These are phyloP conservation scores for Temnothorax nylanderi DNA, from an alignment of 1,140 invertebrate species.

Conservation along the genomic window DNA sequence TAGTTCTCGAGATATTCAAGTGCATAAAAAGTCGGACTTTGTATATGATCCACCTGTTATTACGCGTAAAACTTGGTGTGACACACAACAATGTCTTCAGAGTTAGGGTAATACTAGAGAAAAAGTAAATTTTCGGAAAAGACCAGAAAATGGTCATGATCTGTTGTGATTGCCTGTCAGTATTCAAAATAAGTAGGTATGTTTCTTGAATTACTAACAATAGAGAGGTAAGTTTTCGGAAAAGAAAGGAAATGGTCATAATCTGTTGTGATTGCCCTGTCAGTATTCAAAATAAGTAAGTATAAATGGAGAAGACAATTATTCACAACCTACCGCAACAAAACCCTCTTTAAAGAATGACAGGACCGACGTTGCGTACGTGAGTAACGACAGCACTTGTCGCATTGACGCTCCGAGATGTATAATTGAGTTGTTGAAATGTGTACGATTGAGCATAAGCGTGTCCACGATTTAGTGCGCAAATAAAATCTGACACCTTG, in stretches of 20 bases:
- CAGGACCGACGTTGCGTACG: neutral
- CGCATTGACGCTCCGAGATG: neutral
- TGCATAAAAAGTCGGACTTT: too few species aligned
- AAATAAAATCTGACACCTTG: too few species aligned
- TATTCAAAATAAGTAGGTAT: too few species aligned
- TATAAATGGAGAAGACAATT: neutral
- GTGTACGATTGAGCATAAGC: conserved; percentile 77
- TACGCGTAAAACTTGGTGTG: too few species aligned
- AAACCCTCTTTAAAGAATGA: neutral
- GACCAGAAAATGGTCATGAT: neutral
- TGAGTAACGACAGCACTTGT: conserved; percentile 11
- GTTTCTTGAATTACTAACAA: too few species aligned
- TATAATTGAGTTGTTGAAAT: neutral
- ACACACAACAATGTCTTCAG: too few species aligned
- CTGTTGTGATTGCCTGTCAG: neutral
- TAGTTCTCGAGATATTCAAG: neutral
- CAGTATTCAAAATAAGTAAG: neutral
- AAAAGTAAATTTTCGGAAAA: too few species aligned
- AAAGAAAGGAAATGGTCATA: too few species aligned
- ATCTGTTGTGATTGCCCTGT: neutral
- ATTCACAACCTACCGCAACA: neutral
- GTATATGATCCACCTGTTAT: too few species aligned
- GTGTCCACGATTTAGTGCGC: conserved; percentile 75
- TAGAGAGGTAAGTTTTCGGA: too few species aligned
- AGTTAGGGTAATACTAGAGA: too few species aligned